Evolutionary conservation across 2,113 vertebrate species (phyloP).

Genomic region (Brevimyrus niger): DNA sequence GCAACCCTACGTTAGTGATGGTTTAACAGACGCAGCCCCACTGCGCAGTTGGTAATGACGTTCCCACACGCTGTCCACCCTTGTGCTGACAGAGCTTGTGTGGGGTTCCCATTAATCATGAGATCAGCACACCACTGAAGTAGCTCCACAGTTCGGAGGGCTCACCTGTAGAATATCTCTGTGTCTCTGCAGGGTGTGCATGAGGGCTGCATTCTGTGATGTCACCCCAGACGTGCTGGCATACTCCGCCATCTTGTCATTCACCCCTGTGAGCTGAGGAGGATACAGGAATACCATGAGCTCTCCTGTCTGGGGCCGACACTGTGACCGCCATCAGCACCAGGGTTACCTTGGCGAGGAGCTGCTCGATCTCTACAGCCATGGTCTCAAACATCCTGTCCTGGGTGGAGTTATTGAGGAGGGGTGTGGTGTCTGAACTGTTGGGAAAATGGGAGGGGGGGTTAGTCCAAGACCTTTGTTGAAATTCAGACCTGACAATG

Average conservation of each 20-base stretch:
- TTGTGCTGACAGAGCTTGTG: not conserved
- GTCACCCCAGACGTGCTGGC: constrained; percentile 78
- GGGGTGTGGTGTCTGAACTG: constrained; percentile 91
- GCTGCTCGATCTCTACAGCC: constrained; percentile 96
- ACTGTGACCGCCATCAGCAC: not conserved
- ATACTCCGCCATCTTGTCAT: constrained; percentile 97
- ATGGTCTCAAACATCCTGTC: constrained; percentile 99
- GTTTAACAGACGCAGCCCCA: not conserved
- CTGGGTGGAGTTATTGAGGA: constrained; percentile 93
- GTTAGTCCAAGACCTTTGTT: not conserved
- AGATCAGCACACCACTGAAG: not conserved
- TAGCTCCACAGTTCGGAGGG: not conserved
- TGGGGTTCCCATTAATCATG: not conserved
- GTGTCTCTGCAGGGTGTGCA: constrained; percentile 94
- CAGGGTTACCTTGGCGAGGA: constrained; percentile 80
- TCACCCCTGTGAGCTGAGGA: constrained; percentile 80
- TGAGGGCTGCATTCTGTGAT: constrained; percentile 84
- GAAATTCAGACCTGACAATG: not conserved
- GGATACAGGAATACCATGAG: not conserved
- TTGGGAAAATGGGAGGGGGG: not conserved
- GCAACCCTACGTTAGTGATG: not conserved
- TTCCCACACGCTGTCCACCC: not conserved
- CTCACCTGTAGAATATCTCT: constrained; percentile 90
- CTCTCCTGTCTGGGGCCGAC: too few relatives aligned
- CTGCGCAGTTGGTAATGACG: not conserved